Base-by-base conservation (phyloP, 2,113 vertebrate genomes). In the Rynchops niger region DNA sequence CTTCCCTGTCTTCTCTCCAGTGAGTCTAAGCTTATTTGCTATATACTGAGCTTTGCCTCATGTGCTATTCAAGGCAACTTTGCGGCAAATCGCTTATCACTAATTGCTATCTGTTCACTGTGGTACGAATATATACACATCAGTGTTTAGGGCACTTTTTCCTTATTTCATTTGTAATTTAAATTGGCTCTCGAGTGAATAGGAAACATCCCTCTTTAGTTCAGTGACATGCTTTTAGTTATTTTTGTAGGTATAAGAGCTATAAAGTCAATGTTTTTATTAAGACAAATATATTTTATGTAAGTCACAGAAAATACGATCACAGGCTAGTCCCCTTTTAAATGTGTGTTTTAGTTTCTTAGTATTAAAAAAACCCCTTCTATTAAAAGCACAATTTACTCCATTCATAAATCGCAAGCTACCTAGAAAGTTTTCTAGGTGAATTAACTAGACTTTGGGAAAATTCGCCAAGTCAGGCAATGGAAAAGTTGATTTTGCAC, bases 131-230 rank as follows among this genome's bases (percentile, higher is more conserved):
- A 81, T 3, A 43, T 40, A 91, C 88, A 80, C 77, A 58, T 26
- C 62, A 52, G 56, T 40, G 94, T 96, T 86, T 91, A 93, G 69
- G 74, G 58, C 71, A 78, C 76, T 86, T 73, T 50, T 56, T 67
- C 83, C 43, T 59, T 76, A 67, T 80, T 94, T 95, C 79, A 94
- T 95, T 88, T 96, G 77, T 91, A 89, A 97, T 93, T 95, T 87
- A 91, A 97, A 95, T 91, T 79, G 86, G 70, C 83, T 96, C 85
- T 86, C 65, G 45, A 92, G 91, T 89, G 86, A 95, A 93, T 90
- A 90, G 34, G 42, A 86, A 80, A 61, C 45, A 55, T 72, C 47
- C 66, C 42, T 89, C 86, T 90, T 74, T 11, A 93, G 32, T 50
- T 87, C 59, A 43, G 50, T 49, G 55, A 81, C 71, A 86, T 11